Evolutionary conservation across 2,888 invertebrate species (phyloP).

Genomic region (Lumbricus terrestris): DNA sequence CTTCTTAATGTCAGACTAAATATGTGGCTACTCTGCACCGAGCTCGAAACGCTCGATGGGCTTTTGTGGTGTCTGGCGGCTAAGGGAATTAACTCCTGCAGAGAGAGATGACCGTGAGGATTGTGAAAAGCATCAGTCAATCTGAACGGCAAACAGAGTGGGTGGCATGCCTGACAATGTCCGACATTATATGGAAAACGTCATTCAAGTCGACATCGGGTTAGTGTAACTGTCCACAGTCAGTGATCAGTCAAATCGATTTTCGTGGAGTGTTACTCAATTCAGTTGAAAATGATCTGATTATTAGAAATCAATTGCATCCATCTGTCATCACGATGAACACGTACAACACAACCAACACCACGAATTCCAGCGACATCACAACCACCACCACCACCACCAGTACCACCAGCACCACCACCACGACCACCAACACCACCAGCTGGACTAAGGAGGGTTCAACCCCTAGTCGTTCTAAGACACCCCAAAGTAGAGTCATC

Average conservation of each 20-base stretch:
- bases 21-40: not conserved
- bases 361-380: not conserved
- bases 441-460: no score
- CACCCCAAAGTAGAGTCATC: no score
- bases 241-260: no score
- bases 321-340: not conserved
- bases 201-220: not conserved
- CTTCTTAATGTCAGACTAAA: not conserved
- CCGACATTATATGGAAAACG: not conserved
- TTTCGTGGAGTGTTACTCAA: no score
- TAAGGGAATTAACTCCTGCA: not conserved
- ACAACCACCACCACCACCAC: not conserved
- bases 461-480: no score
- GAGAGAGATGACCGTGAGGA: not conserved
- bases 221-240: not conserved
- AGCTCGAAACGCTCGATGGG: not conserved
- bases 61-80: not conserved
- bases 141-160: not conserved
- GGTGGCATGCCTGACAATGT: not conserved
- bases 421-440: no score
- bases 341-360: not conserved
- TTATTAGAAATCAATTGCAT: not conserved
- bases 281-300: not conserved
- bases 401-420: not conserved
- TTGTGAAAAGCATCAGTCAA: not conserved